Evolutionary conservation across 2,113 vertebrate genomes (phyloP), one percentile per base, ranked within the genome.

Genomic region (Trochalopteron elliotii): DNA sequence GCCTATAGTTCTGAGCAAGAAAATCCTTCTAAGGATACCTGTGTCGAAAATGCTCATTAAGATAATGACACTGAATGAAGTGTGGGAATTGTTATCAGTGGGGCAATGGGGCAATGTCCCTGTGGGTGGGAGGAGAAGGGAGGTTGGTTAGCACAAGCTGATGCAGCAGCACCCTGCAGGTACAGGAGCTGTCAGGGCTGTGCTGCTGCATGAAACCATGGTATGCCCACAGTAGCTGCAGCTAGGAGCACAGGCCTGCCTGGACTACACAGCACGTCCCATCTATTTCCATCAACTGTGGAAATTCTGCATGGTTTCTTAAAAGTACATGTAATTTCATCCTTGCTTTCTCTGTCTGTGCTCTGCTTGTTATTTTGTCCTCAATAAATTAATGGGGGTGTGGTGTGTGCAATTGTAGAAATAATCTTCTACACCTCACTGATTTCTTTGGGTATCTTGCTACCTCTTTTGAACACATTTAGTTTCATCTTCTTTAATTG

Each of bases 181-280:
- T 68, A 35, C 35, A 37, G 27, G 21, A 65, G 37, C 35, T 0
- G 1, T 22, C 6, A 12, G 57, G 52, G 40, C 85, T 64, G 60
- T 40, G 4, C 30, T 35, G 21, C n/a, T 49, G 47, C 19, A 9
- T 0, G 0, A 18, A 65, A 44, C 15, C 0, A 0, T 17, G 61
- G 25, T 75, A 52, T 69, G 45, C 11, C 33, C 8, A 1, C 1
- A 10, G 8, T 9, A 24, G n/a, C 59, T 64, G 52, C 45, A 81
- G 27, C 50, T 1, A 10, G 37, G 47, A 79, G 24, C 24, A 44
- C 28, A 37, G 47, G n/a, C 16, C 31, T 45, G 22, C 31, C 52
- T 2, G 3, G 28, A 9, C 30, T 24, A 40, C 14, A 23, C 16
- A 56, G 15, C 4, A 16, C 9, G 13, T 42, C 47, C 10, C 40